phyloP scores from a whole-genome alignment of 2,888 invertebrate genomes.

The Cenopis cana region DNA sequence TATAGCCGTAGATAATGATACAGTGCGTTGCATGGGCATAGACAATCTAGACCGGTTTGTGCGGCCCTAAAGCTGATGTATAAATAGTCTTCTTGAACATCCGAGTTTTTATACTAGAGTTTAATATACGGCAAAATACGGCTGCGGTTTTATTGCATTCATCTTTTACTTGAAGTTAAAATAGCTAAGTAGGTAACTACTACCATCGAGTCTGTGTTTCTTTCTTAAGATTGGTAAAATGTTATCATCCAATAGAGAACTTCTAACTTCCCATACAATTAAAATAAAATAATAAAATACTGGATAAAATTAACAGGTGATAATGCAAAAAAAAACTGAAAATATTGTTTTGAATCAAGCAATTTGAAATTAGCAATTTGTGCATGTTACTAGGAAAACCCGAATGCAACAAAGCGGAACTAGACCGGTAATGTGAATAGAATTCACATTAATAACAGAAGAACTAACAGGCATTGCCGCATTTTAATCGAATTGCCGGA shows the following conservation, averaged over 20 bases:
- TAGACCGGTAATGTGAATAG: constrained; percentile 17
- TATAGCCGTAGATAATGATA: constrained; percentile 9
- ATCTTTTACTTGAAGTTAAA: no score
- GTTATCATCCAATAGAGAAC: no score
- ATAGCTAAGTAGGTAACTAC: no score
- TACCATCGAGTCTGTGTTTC: no score
- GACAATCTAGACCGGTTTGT: constrained; percentile 11
- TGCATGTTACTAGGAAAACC: constrained; percentile 26
- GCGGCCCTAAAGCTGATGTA: not conserved
- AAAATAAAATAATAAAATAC: no score
- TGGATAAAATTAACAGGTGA: not conserved
- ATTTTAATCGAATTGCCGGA: constrained; percentile 23
- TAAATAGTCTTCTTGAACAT: constrained; percentile 6
- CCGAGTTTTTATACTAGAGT: not conserved
- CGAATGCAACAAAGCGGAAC: constrained; percentile 28
- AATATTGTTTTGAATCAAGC: not conserved
- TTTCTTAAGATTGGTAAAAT: no score
- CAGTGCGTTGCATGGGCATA: not conserved
- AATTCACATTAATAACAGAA: constrained; percentile 30
- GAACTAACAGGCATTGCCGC: constrained; percentile 26
- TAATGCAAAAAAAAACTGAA: no score
- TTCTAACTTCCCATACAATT: no score
- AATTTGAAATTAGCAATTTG: not conserved
- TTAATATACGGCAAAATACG: no score
- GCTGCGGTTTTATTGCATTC: no score